Conservation (phyloP, 2,113 vertebrate species). For the Hyperoodon ampullatus region DNA sequence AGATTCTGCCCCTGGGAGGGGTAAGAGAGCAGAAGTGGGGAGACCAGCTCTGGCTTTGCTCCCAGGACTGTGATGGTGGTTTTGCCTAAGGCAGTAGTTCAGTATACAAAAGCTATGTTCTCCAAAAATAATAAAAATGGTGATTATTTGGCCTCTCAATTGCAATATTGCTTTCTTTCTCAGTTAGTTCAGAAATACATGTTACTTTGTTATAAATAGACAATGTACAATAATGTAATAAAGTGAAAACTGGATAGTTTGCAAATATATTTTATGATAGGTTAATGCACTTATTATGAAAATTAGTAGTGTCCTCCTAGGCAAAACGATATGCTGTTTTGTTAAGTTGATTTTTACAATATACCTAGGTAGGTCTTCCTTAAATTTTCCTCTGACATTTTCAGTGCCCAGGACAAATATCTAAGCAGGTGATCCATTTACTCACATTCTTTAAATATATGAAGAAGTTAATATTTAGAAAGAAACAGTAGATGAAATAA, state of each 20-base stretch:
- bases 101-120: background rate
- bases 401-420: background rate
- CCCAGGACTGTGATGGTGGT: rapidly evolving
- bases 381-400: constrained; percentile 22
- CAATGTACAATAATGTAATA: background rate
- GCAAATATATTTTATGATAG: background rate
- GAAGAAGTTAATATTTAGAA: constrained; percentile 14
- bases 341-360: constrained; percentile 25
- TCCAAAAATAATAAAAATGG: background rate
- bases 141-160: background rate
- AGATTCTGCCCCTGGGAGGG: background rate
- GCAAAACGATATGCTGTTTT: background rate
- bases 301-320: background rate
- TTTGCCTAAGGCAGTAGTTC: background rate
- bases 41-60: background rate
- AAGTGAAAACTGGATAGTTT: background rate
- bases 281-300: background rate
- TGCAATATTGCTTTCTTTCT: background rate
- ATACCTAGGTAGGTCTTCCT: background rate
- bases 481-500: background rate
- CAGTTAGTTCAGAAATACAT: background rate
- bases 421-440: background rate
- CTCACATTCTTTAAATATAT: background rate
- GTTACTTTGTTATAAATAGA: background rate
- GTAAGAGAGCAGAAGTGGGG: background rate